Evolutionary conservation across 2,888 invertebrate genomes (phyloP).

Genomic region (Euplagia quadripunctaria): DNA sequence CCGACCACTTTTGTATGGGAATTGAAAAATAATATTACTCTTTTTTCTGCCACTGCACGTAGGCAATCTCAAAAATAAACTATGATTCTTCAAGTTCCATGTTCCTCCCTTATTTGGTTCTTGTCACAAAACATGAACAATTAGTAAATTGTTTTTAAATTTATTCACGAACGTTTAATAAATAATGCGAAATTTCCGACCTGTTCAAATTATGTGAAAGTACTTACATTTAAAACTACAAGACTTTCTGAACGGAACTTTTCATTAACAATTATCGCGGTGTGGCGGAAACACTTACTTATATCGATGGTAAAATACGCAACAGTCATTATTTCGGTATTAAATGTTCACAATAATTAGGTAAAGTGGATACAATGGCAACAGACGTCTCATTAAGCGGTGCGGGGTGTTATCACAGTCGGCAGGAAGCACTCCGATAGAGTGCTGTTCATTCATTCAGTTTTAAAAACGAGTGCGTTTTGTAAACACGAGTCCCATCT

Average conservation of each 20-base stretch:
- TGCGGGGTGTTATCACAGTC: constrained; percentile 70
- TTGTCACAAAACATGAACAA: constrained; percentile 39
- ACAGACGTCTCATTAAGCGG: constrained; percentile 61
- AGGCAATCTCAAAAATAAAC: constrained; percentile 84
- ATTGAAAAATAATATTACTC: constrained; percentile 87
- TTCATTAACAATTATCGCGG: constrained; percentile 43
- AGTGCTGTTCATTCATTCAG: constrained; percentile 74
- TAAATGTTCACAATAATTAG: constrained; percentile 55
- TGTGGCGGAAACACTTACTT: constrained; percentile 39
- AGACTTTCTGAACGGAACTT: constrained; percentile 26
- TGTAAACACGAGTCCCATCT: constrained; percentile 67
- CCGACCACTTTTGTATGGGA: constrained; percentile 87
- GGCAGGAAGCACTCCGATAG: constrained; percentile 73
- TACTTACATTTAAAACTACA: constrained; percentile 16
- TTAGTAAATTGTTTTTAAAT: constrained; percentile 6
- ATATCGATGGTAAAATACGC: constrained; percentile 44
- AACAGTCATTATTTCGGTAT: constrained; percentile 43
- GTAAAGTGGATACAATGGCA: constrained; percentile 52
- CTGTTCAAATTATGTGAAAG: constrained; percentile 17
- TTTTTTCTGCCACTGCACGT: constrained; percentile 78
- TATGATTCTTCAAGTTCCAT: constrained; percentile 65
- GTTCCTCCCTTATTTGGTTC: constrained; percentile 40
- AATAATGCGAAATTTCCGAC: constrained; percentile 6
- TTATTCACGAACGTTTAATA: constrained; percentile 5
- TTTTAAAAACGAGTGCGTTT: constrained; percentile 70